Base-by-base conservation (phyloP, 2,113 vertebrate genomes). In the Cinclus mexicanus region DNA sequence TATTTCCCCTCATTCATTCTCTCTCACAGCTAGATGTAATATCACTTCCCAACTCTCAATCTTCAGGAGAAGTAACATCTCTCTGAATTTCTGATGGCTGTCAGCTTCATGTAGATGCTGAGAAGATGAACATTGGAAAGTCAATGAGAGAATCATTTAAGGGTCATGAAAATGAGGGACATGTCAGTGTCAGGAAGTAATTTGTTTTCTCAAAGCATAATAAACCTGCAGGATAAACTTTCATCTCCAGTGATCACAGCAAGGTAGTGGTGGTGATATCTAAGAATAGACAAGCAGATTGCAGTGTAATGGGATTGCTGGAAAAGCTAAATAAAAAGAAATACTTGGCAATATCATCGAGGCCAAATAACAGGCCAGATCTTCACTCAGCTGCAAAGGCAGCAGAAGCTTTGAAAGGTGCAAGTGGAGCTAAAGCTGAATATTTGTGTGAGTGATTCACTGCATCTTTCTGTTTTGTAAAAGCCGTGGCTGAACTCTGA, bases 191-290 rank as follows among this genome's bases (percentile, higher is more conserved):
- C 90, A 78, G 93, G 50, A 71, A 72, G 81, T 60, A 92, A 89
- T 93, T 83, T 96, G 68, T 92, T 94, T 94, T 82, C 80, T 91
- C 22, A 26, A 78, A 61, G 67, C 87, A 25, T 71, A 91, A 90
- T 68, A 95, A 92, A 93, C 81, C 78, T 82, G 56, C 55, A 88
- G 79, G 90, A 92, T 89, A 94, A 96, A 91, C 78, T 86, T 97
- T 68, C 71, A 64, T 92, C 80, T 76, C 39, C 83, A 89, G 55
- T 5, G 19, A 91, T 91, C 94, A 89, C 61, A 87, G 79, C 49
- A 72, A 95, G 63, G 64, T 64, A 67, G 49, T 59, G 61, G 37
- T 68, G 60, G 61, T 44, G 63, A 83, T 69, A 72, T 74, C 93
- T 79, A 75, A 79, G 74, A 95, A 79, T 2, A 90, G 75, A 74